phyloP scores from a whole-genome alignment of 2,113 vertebrate species.

The Actenoides lindsayi region DNA sequence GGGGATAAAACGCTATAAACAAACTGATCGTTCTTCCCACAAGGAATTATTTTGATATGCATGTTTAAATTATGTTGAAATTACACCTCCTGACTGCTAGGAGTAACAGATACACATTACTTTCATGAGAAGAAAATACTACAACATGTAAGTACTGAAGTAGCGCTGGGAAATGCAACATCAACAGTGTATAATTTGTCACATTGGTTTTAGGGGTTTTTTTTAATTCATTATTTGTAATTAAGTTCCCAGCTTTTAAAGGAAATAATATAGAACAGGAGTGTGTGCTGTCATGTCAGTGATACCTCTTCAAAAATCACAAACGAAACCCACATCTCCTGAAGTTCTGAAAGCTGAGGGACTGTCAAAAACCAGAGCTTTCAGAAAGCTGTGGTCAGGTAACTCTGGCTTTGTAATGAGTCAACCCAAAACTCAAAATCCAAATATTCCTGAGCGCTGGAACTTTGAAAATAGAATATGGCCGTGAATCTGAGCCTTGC shows the following conservation, averaged over 20 bases:
- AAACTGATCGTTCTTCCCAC: neutral
- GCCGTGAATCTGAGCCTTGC: neutral
- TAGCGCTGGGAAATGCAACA: neutral
- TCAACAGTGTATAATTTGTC: neutral
- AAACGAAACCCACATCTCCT: neutral
- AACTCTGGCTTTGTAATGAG: neutral
- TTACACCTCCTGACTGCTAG: neutral
- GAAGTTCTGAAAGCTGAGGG: neutral
- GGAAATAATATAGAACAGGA: neutral
- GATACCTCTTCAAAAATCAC: neutral
- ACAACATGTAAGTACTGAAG: neutral
- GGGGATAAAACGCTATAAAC: neutral
- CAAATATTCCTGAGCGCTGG: neutral
- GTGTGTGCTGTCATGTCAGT: neutral
- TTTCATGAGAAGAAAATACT: neutral
- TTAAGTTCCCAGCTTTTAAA: neutral
- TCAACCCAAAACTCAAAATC: neutral
- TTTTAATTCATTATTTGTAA: neutral
- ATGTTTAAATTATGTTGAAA: slow-evolving; percentile 11
- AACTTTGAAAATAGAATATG: neutral
- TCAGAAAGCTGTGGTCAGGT: neutral
- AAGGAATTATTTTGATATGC: neutral
- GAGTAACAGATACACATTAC: neutral
- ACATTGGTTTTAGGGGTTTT: rapidly evolving
- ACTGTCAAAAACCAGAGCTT: neutral